Conservation (phyloP, 2,888 invertebrate species). For the Nebria salina region DNA sequence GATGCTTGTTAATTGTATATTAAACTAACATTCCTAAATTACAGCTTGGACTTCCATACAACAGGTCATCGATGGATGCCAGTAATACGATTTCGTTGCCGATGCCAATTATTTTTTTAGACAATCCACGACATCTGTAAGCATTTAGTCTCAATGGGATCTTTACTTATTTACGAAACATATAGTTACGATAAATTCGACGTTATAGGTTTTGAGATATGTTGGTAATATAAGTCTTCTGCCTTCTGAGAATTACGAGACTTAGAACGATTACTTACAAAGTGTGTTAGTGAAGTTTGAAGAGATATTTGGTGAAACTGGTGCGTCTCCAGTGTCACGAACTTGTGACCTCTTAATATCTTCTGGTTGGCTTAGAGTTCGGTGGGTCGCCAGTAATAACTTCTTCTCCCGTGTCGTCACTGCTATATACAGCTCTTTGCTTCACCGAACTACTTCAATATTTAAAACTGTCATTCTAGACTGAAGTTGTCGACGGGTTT, state of each 20-base stretch:
- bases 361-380: not conserved
- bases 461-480: conserved; percentile 18
- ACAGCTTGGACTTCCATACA: too few relatives aligned
- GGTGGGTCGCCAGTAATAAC: not conserved
- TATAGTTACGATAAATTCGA: not conserved
- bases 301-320: not conserved
- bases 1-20: not conserved
- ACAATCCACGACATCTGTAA: too few relatives aligned
- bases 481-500: conserved; percentile 15
- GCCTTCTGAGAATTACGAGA: conserved; percentile 3
- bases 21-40: too few relatives aligned
- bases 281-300: conserved; percentile 15
- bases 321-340: not conserved
- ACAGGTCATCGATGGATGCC: too few relatives aligned
- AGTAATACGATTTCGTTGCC: too few relatives aligned
- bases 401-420: conserved; percentile 1
- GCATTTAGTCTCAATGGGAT: too few relatives aligned
- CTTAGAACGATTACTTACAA: conserved; percentile 12
- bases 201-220: not conserved
- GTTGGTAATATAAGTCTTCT: not conserved
- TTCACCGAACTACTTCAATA: conserved; percentile 9
- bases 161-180: too few relatives aligned
- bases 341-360: conserved; percentile 20
- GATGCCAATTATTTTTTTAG: too few relatives aligned
- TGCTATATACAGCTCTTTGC: not conserved